Evolutionary conservation across 2,888 invertebrate species (phyloP), one percentile per base, ranked within the genome.

Genomic region (Netelia virgata): DNA sequence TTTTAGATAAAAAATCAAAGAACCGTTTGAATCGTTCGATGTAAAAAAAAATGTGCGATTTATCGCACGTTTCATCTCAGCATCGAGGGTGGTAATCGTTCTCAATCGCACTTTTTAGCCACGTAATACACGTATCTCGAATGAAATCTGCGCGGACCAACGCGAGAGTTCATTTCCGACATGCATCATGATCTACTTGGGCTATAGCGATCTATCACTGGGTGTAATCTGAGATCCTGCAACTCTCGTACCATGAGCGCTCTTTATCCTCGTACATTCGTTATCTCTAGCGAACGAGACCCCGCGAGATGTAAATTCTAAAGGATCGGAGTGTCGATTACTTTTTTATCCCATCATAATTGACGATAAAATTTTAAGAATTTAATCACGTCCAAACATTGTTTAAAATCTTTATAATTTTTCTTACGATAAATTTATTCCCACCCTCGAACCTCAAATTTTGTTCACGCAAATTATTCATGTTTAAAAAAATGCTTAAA

Each of bases 151-250:
- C n/a, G 28, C 53, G n/a, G 23, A 57, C 66, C 41, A 47, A 53
- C 63, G n/a, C 63, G 69, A 55, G 47, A 16, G 18, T 78, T 61
- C 55, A 59, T 50, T 76, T 80, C 70, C 76, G 66, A 63, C 66
- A 68, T 36, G 50, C 36, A 57, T 76, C 36, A 63, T 72, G 64
- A 77, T 72, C 64, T 55, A 76, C 69, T 47, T 63, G 63, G 47
- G 47, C 18, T 10, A 18, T 50, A 18, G 59, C 63, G 75, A 80
- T 76, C 57, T 80, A 80, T 83, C 79, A 66, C 72, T 53, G 14
- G 20, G 28, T 66, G 83, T 76, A 80, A 83, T 83, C 76, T 59
- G 83, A 83, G 69, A 70, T 78, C 78, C 14, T 75, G 55, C 50
- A 47, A 47, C 74, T 16, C 63, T 74, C 74, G 55, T 68, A 83